Base-by-base conservation (phyloP, 1,140 invertebrate genomes). In the Anthonomus grandis region DNA sequence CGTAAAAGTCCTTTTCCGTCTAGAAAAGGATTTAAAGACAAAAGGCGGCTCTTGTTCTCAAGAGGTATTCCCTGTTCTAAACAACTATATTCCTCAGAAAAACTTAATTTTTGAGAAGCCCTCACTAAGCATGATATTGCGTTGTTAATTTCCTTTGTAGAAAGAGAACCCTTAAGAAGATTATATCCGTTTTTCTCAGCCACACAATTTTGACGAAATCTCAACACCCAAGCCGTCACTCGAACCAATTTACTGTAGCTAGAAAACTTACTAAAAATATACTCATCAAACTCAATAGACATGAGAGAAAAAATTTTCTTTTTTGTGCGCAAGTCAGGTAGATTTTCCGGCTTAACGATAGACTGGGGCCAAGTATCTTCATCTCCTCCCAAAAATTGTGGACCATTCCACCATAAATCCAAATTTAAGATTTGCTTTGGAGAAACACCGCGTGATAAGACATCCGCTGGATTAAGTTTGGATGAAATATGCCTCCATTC, bases 71-170 rank as follows among this genome's bases (percentile, higher is more conserved):
- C 27, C 6, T 31, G 6, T n/a, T 31, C 27, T 31, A 31, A 31
- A 31, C 27, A 31, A 31, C 6, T 31, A n/a, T 8, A 73, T 25
- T 17, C 72, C 74, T 17, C 75, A 73, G 48, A 77, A 74, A 65
- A 31, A 31, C 27, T 31, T 8, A 8, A 31, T 31, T n/a, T 6
- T 31, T 31, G 27, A 31, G 27, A 31, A 6, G n/a, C 27, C 27
- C n/a, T 31, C n/a, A 31, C 27, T n/a, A 31, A 31, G 27, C 6
- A 6, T 31, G n/a, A n/a, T 31, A 8, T n/a, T 31, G 27, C n/a
- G 6, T 31, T n/a, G n/a, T 6, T 31, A 6, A 31, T 8, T n/a
- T 31, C 27, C 27, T 31, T 31, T 31, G 27, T 31, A n/a, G 27
- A 31, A 31, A 31, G 27, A 31, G 27, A n/a, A 31, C 27, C 27